Conservation (phyloP, 2,888 invertebrate genomes). For the Brenthis hecate region DNA sequence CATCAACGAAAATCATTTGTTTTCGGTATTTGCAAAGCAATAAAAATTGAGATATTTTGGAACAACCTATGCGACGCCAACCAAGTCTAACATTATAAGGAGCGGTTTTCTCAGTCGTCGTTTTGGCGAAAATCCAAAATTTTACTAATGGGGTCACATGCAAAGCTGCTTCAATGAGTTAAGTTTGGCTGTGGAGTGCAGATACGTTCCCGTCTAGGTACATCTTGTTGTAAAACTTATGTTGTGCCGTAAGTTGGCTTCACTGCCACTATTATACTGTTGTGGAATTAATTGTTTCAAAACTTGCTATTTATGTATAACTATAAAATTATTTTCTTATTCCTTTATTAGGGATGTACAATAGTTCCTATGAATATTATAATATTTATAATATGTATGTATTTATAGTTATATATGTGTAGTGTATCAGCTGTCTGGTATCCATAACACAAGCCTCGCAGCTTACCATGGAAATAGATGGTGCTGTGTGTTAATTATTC, state of each 20-base stretch:
- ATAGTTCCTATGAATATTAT: not conserved
- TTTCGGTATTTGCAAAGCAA: slow-evolving; percentile 35
- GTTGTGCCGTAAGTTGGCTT: not conserved
- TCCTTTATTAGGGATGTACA: slow-evolving; percentile 1
- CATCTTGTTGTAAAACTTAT: slow-evolving; percentile 17
- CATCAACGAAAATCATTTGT: slow-evolving; percentile 33
- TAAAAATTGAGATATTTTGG: slow-evolving; percentile 28
- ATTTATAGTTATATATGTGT: too few relatives aligned
- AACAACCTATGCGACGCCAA: slow-evolving; percentile 27
- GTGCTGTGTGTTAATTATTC: too few relatives aligned
- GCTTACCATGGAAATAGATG: too few relatives aligned
- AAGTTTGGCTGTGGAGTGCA: slow-evolving; percentile 35
- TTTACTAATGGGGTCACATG: slow-evolving; percentile 48
- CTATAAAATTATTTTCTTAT: slow-evolving; percentile 1
- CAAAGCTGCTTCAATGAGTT: slow-evolving; percentile 46
- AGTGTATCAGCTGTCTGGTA: too few relatives aligned
- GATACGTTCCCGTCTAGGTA: slow-evolving; percentile 34
- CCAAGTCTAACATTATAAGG: slow-evolving; percentile 36
- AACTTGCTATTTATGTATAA: slow-evolving; percentile 14
- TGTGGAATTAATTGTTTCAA: slow-evolving; percentile 6
- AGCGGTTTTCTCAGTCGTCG: slow-evolving; percentile 44
- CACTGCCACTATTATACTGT: not conserved
- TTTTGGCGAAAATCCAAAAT: slow-evolving; percentile 50
- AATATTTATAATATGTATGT: too few relatives aligned
- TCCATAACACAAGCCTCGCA: too few relatives aligned